phyloP scores from a whole-genome alignment of 2,888 invertebrate species.

The Drosophila mulleri region DNA sequence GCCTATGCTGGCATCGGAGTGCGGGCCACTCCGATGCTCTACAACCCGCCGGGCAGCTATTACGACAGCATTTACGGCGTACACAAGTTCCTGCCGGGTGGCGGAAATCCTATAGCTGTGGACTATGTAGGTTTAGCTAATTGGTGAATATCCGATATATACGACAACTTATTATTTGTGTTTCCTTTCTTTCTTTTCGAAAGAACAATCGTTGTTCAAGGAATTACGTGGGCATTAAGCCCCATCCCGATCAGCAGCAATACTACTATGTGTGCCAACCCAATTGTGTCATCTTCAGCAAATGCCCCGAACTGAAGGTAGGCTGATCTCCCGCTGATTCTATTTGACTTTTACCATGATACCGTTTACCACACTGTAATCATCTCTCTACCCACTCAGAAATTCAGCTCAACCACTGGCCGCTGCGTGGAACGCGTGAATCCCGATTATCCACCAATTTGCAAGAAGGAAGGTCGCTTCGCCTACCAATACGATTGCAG shows the following conservation, averaged over 20 bases:
- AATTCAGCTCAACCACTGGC: conserved; percentile 71
- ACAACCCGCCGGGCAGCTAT: conserved; percentile 61
- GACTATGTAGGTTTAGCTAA: conserved; percentile 78
- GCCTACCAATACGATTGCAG: conserved; percentile 82
- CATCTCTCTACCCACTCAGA: conserved; percentile 42
- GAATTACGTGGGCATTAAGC: conserved; percentile 81
- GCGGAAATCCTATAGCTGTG: conserved; percentile 83
- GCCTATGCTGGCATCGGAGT: conserved; percentile 21
- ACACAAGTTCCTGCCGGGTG: conserved; percentile 83
- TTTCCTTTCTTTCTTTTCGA: not conserved
- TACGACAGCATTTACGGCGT: conserved; percentile 78
- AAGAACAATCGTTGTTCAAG: conserved; percentile 83
- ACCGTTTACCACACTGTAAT: no score
- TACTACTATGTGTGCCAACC: conserved; percentile 85
- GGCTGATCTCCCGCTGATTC: conserved; percentile 9
- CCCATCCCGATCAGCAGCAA: conserved; percentile 84
- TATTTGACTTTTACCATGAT: no score
- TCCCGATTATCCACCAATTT: conserved; percentile 66
- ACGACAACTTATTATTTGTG: not conserved
- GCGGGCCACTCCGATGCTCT: conserved; percentile 45
- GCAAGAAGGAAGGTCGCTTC: conserved; percentile 82
- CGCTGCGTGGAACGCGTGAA: conserved; percentile 73
- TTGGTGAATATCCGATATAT: not conserved
- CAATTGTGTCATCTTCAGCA: conserved; percentile 84
- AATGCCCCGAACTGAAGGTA: conserved; percentile 82